Conservation (phyloP, 2,797 vertebrate species). For the Dromococcyx pavoninus region DNA sequence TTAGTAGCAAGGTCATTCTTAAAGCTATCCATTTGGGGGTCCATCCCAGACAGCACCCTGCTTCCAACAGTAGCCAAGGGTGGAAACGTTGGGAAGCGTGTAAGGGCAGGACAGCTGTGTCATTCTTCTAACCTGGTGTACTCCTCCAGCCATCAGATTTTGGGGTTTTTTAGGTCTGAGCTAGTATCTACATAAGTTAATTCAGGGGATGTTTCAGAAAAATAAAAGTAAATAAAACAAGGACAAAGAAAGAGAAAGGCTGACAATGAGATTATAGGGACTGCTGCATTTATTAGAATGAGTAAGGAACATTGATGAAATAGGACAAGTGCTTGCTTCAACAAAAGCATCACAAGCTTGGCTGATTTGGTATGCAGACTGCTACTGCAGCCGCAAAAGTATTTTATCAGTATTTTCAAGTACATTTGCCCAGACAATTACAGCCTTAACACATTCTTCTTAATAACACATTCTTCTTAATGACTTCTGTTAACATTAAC, state of each 20-base stretch:
- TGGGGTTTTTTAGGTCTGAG: not conserved
- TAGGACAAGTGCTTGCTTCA: not conserved
- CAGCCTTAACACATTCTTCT: too few species aligned
- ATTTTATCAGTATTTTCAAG: not conserved
- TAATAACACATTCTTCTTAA: not conserved
- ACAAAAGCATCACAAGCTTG: not conserved
- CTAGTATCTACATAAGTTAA: not conserved
- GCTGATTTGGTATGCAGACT: not conserved
- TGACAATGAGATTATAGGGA: not conserved
- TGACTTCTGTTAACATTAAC: not conserved
- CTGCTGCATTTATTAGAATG: not conserved
- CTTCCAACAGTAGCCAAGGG: not conserved
- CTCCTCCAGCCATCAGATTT: not conserved
- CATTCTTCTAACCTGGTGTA: not conserved
- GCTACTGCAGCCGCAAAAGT: not conserved
- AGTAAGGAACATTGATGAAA: not conserved
- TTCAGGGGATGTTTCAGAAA: not conserved
- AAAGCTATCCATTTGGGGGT: not conserved
- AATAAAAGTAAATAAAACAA: not conserved
- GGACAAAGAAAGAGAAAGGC: not conserved
- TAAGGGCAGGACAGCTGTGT: not conserved
- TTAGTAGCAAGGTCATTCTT: not conserved
- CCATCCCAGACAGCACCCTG: not conserved
- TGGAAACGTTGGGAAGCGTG: not conserved
- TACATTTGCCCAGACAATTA: not conserved